These are phyloP conservation scores for Coracias cyanogaster DNA, from an alignment of 2,797 vertebrate genomes.

Conservation along the genomic window DNA sequence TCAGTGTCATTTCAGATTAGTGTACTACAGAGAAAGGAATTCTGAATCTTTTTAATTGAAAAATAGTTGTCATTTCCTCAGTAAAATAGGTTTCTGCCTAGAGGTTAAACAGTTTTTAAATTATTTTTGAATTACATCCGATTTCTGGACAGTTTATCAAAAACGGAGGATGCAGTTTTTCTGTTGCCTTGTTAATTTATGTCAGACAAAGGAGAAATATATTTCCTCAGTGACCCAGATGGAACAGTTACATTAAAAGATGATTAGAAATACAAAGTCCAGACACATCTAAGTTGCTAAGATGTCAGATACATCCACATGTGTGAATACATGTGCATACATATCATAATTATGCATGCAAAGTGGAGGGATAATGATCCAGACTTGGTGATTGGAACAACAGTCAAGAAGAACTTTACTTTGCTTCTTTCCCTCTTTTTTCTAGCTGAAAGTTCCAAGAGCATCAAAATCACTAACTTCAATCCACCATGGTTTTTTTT, in stretches of 20 bases:
- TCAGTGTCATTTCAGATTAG: constrained; percentile 54
- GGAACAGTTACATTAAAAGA: neutral
- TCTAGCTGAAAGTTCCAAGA: neutral
- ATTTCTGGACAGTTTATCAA: constrained; percentile 5
- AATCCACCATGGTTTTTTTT: neutral
- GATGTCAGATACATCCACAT: neutral
- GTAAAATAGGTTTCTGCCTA: constrained; percentile 26
- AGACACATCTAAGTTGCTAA: neutral
- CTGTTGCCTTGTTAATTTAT: constrained; percentile 2
- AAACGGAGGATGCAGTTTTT: constrained; percentile 7
- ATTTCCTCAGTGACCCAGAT: neutral
- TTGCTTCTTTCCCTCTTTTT: neutral
- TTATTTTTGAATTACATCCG: constrained; percentile 12
- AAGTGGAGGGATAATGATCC: neutral
- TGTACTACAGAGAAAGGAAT: neutral
- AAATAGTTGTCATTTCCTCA: constrained; percentile 34
- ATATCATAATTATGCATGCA: neutral
- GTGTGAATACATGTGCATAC: neutral
- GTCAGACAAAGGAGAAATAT: neutral
- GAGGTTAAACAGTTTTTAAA: neutral
- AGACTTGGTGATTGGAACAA: neutral
- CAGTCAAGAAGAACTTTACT: neutral
- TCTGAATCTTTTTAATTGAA: constrained; percentile 61
- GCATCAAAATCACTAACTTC: neutral
- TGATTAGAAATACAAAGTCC: neutral